Base-by-base conservation (phyloP, 2,888 invertebrate species). In the Drosophila acutilabella region DNA sequence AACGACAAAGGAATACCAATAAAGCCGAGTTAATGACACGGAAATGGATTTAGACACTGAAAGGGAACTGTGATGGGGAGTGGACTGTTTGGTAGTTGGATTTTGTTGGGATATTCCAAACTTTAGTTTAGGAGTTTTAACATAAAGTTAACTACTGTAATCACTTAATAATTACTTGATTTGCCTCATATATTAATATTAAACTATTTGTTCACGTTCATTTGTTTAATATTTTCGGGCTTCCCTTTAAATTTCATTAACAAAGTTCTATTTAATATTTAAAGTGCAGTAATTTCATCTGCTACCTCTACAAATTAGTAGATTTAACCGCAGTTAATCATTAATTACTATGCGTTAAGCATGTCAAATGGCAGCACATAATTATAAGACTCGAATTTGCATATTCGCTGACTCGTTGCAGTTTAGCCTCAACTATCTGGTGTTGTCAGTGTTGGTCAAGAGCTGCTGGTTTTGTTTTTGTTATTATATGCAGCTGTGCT, bases 401-500 rank as follows among this genome's bases (percentile, higher is more conserved):
- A 68, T 66, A 45, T 30, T 59, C 14, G n/a, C 30, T 41, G 61
- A 36, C 36, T 4, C 36, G 13, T 4, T 41, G 51, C 23, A 38
- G 33, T 58, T 70, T 51, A 33, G 53, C 14, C 45, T 33, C 16
- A 47, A 18, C 40, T 44, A 72, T 45, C 62, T 44, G 78, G 54
- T 57, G 57, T 71, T 88, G 88, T 67, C 80, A 72, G 47, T 65
- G 77, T 33, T 68, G 84, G 81, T 64, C 75, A 76, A 54, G 42
- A 57, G 53, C 13, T 44, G 60, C 4, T 33, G 51, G 11, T 36
- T 20, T 41, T 23, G 58, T n/a, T 54, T 41, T 38, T 42, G 51
- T 30, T 38, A 54, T 47, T 57, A 36, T 14, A 47, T 74, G 58
- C 64, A 71, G 68, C 2, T 76, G 36, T 36, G 13, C 13, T n/a